Evolutionary conservation across 2,113 vertebrate species (phyloP).

Genomic region (Calyptommatus sinebrachiatus): DNA sequence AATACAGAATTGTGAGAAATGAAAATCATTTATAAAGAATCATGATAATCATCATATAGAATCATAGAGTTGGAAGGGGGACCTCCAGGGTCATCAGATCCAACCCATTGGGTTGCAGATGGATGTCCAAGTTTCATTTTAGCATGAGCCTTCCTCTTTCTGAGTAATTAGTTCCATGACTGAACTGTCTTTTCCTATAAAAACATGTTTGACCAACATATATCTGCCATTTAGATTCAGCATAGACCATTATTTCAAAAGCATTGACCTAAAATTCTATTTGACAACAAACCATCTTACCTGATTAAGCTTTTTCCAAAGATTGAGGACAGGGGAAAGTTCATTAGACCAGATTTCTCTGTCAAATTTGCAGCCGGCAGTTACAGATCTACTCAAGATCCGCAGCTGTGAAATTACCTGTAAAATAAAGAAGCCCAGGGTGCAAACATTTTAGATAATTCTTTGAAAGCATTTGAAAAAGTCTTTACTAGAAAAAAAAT

Average conservation of each 20-base stretch:
- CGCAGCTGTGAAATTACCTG: slow-evolving; percentile 95
- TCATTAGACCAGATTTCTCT: slow-evolving; percentile 93
- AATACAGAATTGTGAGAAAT: too few species aligned
- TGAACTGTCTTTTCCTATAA: too few species aligned
- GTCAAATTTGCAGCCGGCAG: slow-evolving; percentile 91
- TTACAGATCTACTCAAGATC: slow-evolving; percentile 84
- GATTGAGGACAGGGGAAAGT: slow-evolving; percentile 89
- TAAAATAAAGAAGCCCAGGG: slow-evolving; percentile 34
- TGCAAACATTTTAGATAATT: slow-evolving; percentile 15
- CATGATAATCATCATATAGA: too few species aligned
- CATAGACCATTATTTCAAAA: background rate
- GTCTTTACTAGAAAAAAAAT: slow-evolving; percentile 5
- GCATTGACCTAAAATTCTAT: background rate
- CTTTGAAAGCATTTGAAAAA: background rate
- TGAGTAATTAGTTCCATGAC: too few species aligned
- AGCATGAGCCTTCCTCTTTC: too few species aligned
- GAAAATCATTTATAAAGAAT: too few species aligned
- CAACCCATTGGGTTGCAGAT: too few species aligned
- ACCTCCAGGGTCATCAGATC: too few species aligned
- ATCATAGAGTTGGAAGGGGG: too few species aligned
- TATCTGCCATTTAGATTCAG: too few species aligned
- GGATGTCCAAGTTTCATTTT: too few species aligned
- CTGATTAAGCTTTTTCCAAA: slow-evolving; percentile 98
- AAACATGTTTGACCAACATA: too few species aligned
- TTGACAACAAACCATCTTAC: slow-evolving; percentile 64